Evolutionary conservation across 2,113 vertebrate species (phyloP).

Genomic region (Gyps fulvus): DNA sequence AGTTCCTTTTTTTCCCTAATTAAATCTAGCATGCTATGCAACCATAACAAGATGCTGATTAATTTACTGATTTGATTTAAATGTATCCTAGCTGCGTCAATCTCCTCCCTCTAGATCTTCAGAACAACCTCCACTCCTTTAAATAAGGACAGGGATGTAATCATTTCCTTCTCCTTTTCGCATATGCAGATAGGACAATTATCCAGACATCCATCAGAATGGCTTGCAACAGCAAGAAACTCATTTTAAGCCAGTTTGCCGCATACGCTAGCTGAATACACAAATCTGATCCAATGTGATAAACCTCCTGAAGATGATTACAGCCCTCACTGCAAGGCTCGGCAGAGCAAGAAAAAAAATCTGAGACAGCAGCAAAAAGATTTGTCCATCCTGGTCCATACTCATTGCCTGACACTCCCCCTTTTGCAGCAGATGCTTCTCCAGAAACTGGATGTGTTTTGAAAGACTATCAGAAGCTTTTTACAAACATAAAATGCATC

Average conservation of each 20-base stretch:
- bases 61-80: conserved; percentile 43
- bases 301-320: background rate
- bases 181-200: conserved; percentile 2
- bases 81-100: background rate
- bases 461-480: background rate
- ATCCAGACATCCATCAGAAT: background rate
- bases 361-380: background rate
- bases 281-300: background rate
- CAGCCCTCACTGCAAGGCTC: background rate
- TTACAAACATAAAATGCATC: rapidly evolving
- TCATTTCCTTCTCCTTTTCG: background rate
- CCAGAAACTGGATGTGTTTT: background rate
- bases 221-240: background rate
- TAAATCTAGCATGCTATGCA: background rate
- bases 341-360: background rate
- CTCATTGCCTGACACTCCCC: background rate
- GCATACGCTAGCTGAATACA: background rate
- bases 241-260: background rate
- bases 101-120: conserved; percentile 41
- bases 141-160: background rate
- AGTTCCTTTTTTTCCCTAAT: background rate
- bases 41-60: conserved; percentile 25
- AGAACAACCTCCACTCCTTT: background rate
- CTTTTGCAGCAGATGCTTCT: background rate
- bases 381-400: background rate